Conservation (phyloP, 2,113 vertebrate genomes). For the Oriolus oriolus region DNA sequence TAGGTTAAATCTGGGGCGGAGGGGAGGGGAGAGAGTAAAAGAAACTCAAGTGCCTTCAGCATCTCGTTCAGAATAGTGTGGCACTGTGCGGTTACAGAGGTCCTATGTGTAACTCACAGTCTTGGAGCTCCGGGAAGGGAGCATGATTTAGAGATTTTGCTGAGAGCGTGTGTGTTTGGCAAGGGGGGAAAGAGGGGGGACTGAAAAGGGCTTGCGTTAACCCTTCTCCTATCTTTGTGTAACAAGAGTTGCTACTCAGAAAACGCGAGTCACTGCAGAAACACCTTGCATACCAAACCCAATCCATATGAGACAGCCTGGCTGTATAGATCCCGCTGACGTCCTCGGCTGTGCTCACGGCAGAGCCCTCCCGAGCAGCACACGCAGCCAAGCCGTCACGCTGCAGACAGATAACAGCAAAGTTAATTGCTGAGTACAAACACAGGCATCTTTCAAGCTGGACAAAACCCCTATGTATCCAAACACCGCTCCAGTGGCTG, state of each 20-base stretch:
- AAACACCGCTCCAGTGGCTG: background rate
- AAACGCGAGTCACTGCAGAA: background rate
- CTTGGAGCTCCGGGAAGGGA: constrained; percentile 17
- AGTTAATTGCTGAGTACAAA: constrained; percentile 2
- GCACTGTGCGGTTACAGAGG: constrained; percentile 50
- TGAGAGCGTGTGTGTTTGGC: constrained; percentile 5
- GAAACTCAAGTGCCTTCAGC: constrained; percentile 62
- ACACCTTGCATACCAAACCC: background rate
- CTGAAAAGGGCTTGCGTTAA: background rate
- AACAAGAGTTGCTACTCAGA: background rate
- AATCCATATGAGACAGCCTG: background rate
- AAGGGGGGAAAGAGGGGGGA: background rate
- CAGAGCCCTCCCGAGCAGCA: background rate
- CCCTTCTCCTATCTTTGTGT: constrained; percentile 16
- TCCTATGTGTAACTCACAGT: constrained; percentile 31
- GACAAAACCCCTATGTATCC: background rate
- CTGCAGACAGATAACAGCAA: background rate
- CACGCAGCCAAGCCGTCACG: background rate
- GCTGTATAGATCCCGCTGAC: background rate
- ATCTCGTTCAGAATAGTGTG: constrained; percentile 58
- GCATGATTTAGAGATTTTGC: constrained; percentile 45
- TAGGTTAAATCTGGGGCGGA: constrained; percentile 68
- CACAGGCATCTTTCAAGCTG: constrained; percentile 19
- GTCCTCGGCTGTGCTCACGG: background rate
- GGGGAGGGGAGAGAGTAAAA: constrained; percentile 53